Base-by-base conservation (phyloP, 2,888 invertebrate species). In the Tetanocera ferruginea region DNA sequence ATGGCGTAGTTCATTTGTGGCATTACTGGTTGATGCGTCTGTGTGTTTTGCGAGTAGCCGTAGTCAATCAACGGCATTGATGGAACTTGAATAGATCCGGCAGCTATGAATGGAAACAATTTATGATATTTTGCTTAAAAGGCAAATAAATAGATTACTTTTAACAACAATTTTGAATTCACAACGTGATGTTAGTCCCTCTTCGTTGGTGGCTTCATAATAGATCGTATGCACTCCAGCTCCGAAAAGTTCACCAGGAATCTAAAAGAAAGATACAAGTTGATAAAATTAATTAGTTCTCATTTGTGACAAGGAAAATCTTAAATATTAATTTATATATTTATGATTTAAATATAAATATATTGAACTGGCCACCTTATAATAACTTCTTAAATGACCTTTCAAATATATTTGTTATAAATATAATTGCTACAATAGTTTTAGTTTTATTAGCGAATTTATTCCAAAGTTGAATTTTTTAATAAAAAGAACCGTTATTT, bases 201-300 rank as follows among this genome's bases (percentile, higher is more conserved):
- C 91, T 34, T 91, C 91, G 85, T 93, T 94, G 80, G 92, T 92
- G 23, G 93, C 94, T 79, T 93, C 91, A 83, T 94, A 94, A 77
- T 91, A 91, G 25, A 94, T 91, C 75, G 92, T 91, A 86, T 94
- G 93, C 55, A 91, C 86, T 6, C 94, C 94, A 28, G 90, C 87
- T 9, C 91, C 90, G 83, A 94, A 91, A 78, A 90, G 85, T 78
- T 92, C 91, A 69, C 94, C 94, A n/a, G 94, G 92, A 81, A 91
- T 91, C 92, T 93, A 67, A 4, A 78, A 76, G 8, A 8, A n/a
- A 57, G 57, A 31, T 9, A 34, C 14, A 43, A 71, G 9, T 8
- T 0, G 34, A 1, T 3, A 1, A 17, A 17, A 23, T 17, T 8
- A 74, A 25, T 57, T 11, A 31, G 19, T 5, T 52, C 19, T 19